Evolutionary conservation across 2,888 invertebrate genomes (phyloP).

Genomic region (Plebejus argus): DNA sequence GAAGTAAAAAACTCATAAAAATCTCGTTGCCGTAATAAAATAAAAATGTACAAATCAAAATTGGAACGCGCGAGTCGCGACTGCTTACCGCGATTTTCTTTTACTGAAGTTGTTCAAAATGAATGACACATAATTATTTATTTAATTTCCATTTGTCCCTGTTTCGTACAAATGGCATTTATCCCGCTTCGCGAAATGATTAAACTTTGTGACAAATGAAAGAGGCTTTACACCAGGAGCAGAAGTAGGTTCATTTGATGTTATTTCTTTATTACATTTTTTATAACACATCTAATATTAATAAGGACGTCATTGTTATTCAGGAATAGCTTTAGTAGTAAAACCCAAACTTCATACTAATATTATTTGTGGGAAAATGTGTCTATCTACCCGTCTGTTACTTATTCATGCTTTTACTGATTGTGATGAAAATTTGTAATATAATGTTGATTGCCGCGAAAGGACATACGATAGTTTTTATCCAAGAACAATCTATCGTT

Average conservation of each 20-base stretch:
- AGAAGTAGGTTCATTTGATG: not conserved
- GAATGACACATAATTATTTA: slow-evolving; percentile 26
- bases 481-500: too few relatives aligned
- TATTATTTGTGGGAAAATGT: too few relatives aligned
- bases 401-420: too few relatives aligned
- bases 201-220: slow-evolving; percentile 23
- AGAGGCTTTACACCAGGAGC: not conserved
- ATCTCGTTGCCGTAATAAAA: not conserved
- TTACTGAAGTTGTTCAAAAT: slow-evolving; percentile 12
- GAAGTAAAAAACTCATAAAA: not conserved
- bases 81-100: slow-evolving; percentile 3
- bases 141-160: slow-evolving; percentile 15
- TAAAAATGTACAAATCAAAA: slow-evolving; percentile 5
- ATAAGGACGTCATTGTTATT: too few relatives aligned
- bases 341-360: too few relatives aligned
- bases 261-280: not conserved
- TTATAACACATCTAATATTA: too few relatives aligned
- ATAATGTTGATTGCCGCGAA: too few relatives aligned
- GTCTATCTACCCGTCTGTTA: too few relatives aligned
- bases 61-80: not conserved
- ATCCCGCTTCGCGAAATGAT: slow-evolving; percentile 2
- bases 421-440: too few relatives aligned
- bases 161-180: slow-evolving; percentile 18
- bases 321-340: too few relatives aligned
- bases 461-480: too few relatives aligned